Evolutionary conservation across 2,113 vertebrate genomes (phyloP), one percentile per base, ranked within the genome.

Genomic region (Neolamprologus toae): DNA sequence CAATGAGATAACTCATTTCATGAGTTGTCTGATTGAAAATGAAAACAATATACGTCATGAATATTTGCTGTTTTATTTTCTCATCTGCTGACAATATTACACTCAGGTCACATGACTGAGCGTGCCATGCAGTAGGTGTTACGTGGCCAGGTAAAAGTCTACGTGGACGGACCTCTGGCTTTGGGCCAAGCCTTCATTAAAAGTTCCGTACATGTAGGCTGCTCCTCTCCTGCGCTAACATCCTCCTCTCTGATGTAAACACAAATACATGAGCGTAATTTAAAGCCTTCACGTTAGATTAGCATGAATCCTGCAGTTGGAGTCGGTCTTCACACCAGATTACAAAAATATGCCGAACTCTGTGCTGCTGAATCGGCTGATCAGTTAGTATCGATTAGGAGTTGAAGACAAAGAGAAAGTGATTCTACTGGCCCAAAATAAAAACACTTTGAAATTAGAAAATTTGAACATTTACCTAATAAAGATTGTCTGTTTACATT

Each of bases 71-170:
- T 47, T 49, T 49, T 49, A 31, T 19, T 49, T 8, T 3, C 14
- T 49, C 9, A 31, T 31, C 9, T 49, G 7, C 42, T 49, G 16
- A 78, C 71, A 31, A 23, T 21, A 37, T 5, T n/a, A 37, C 9
- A 12, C 33, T 66, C 4, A 9, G 23, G 40, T 76, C 68, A 47
- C 23, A 73, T 45, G 21, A 45, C 21, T 42, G 68, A 73, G 21
- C 4, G 14, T 28, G 71, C 4, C 16, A 17, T 63, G 78, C 26
- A 33, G 53, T 51, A 81, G 66, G 23, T 81, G 42, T 16, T 73
- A 93, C 90, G 91, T 92, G 87, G 83, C 78, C 81, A 89, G 82
- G 84, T 89, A 28, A 57, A 11, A 5, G 54, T 19, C 13, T 33
- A 88, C 87, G 81, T 93, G 82, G 84, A 94, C 81, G 21, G 14